Base-by-base conservation (phyloP, 1,140 invertebrate genomes). In the Bombus terrestris region DNA sequence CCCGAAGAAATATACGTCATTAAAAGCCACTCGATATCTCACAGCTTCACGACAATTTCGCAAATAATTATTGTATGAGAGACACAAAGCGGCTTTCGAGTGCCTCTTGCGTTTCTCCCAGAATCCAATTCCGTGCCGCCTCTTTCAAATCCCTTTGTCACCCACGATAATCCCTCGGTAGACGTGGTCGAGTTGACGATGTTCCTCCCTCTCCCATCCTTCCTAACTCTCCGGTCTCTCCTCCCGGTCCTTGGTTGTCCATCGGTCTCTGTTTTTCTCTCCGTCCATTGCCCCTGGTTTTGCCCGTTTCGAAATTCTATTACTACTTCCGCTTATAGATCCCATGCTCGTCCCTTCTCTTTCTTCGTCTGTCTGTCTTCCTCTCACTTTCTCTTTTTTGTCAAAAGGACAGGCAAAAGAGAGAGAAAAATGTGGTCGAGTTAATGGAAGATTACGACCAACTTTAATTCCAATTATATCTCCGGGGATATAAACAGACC, bases 61-160 rank as follows among this genome's bases (percentile, higher is more conserved):
- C 85, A 90, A 90, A 84, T 90, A 90, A 90, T 90, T 89, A 90
- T 87, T 89, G 88, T 72, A 87, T 43, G 73, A 68, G 81, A 84
- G 85, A 87, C 84, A 89, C 88, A 90, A 90, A 90, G 85, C 80
- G 81, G 80, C 77, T 84, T 79, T 84, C 73, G 81, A 87, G 88
- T 78, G 71, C 37, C 85, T 86, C 73, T 81, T 72, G 73, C 32
- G 80, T 72, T 81, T 59, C 85, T 81, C 69, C 68, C 73, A 62
- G 85, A 68, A 87, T 90, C 81, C 88, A 89, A 89, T 89, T 80
- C 84, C 84, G 71, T 72, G 87, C 86, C 81, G 88, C 89, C 85
- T 88, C 88, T 83, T 89, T 87, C 86, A 89, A 90, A 90, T 89
- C 89, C 88, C 81, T 89, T 89, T 89, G 85, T 90, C 85, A 77